These are phyloP conservation scores for Distichodus sexfasciatus DNA, from an alignment of 2,797 vertebrate species.

Conservation along the genomic window DNA sequence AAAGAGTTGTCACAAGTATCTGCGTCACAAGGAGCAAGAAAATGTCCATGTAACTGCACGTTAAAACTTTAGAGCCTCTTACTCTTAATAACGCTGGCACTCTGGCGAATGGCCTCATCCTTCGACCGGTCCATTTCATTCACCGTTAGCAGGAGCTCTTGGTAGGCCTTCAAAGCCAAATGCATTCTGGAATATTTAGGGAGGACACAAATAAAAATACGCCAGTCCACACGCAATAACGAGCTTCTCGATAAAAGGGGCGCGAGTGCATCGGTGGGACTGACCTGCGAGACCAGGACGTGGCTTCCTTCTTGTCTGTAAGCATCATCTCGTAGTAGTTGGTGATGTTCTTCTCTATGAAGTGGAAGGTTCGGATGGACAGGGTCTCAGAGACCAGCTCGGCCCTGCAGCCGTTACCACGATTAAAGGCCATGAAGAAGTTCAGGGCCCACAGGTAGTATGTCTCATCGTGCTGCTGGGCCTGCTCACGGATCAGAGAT, in stretches of 20 bases:
- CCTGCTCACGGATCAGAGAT: conserved; percentile 84
- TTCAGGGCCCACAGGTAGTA: conserved; percentile 94
- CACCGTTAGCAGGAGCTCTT: conserved; percentile 88
- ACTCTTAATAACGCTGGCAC: conserved; percentile 92
- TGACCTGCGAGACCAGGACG: conserved; percentile 89
- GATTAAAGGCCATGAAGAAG: conserved; percentile 98
- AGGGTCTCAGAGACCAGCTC: conserved; percentile 94
- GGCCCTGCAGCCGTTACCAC: conserved; percentile 81
- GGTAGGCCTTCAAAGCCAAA: conserved; percentile 91
- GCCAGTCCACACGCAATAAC: no score
- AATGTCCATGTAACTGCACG: no score
- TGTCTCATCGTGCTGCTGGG: conserved; percentile 91
- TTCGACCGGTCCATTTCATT: conserved; percentile 89
- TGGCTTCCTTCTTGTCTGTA: conserved; percentile 86
- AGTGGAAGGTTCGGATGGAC: conserved; percentile 88
- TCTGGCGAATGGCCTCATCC: conserved; percentile 82
- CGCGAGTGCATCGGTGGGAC: background rate
- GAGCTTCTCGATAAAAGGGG: no score
- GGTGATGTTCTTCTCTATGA: conserved; percentile 92
- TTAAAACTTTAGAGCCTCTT: no score
- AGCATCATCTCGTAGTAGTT: conserved; percentile 96
- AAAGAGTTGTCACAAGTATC: no score
- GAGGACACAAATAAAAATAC: background rate
- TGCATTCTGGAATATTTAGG: conserved; percentile 84
- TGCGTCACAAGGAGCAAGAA: no score